phyloP scores from a whole-genome alignment of 2,113 vertebrate species.

The Synchiropus splendidus region DNA sequence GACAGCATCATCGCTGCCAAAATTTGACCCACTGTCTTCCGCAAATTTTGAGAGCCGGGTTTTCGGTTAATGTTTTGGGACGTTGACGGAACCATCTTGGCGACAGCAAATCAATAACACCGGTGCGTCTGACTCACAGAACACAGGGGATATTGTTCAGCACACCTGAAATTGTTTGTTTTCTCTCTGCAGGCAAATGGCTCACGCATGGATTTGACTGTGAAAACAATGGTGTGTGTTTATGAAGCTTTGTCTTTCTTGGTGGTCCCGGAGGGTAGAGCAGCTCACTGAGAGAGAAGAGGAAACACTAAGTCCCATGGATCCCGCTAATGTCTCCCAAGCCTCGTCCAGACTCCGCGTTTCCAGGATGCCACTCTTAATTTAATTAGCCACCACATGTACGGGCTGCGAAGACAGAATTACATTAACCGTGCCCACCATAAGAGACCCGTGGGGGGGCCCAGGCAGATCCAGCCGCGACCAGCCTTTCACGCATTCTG shows the following conservation, averaged over 20 bases:
- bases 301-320: constrained; percentile 19
- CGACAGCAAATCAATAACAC: not conserved
- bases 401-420: constrained; percentile 30
- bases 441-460: constrained; percentile 2
- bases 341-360: constrained; percentile 35
- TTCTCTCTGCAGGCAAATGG: constrained; percentile 8
- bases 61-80: not conserved
- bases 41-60: no score
- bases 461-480: no score
- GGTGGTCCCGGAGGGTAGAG: constrained; percentile 12
- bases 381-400: constrained; percentile 40
- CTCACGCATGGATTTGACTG: constrained; percentile 29
- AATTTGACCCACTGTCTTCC: no score
- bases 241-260: constrained; percentile 18
- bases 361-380: constrained; percentile 41
- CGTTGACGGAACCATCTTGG: not conserved
- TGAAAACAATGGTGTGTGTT: constrained; percentile 25
- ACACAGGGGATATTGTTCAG: not conserved
- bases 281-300: constrained; percentile 7
- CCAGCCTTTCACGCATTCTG: no score
- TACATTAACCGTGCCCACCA: constrained; percentile 29
- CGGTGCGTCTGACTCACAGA: not conserved
- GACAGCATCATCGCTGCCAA: no score
- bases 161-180: constrained; percentile 1
- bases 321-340: constrained; percentile 23